Evolutionary conservation across 2,888 invertebrate species (phyloP), one percentile per base, ranked within the genome.

Genomic region (Copidosoma aretas): DNA sequence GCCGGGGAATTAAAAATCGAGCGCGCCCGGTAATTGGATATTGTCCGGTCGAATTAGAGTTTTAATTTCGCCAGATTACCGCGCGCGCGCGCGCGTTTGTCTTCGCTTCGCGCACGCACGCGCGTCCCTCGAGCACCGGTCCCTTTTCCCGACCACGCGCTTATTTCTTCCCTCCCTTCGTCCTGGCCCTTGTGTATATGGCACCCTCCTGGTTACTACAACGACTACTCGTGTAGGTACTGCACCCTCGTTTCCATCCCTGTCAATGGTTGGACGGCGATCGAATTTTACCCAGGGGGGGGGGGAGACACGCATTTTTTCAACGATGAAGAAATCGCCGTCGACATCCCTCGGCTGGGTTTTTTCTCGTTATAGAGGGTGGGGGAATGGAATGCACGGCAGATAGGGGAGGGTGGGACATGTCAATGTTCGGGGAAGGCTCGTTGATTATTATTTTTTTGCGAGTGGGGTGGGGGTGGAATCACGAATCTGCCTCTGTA

Each of bases 41-140:
- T 82, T 81, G 81, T 81, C 78, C 77, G 75, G 79, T 78, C 78
- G 78, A 80, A 81, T 81, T 80, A 79, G 79, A 80, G 77, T 80
- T 82, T 82, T 81, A 81, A 82, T 82, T 80, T 80, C 74, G 76
- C 78, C 78, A 78, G 77, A 79, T 77, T 77, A 76, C 75, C 43
- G 68, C 73, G 43, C 41, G 41, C 41, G 8, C 41, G 8, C 41
- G 41, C 17, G 43, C 73, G 74, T 75, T 74, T 72, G 68, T 73
- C 67, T 66, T 65, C 69, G 59, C 71, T 61, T 69, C 72, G 74
- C 64, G 49, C 57, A 65, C 63, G 62, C 63, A 21, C 67, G 64
- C 62, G n/a, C 52, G 32, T 32, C 32, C 8, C 32, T 32, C 32
- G 32, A 32, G 32, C 8, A 8, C n/a, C n/a, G n/a, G n/a, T 54